Evolutionary conservation across 2,888 invertebrate species (phyloP).

Genomic region (Thysanoteuthis rhombus): DNA sequence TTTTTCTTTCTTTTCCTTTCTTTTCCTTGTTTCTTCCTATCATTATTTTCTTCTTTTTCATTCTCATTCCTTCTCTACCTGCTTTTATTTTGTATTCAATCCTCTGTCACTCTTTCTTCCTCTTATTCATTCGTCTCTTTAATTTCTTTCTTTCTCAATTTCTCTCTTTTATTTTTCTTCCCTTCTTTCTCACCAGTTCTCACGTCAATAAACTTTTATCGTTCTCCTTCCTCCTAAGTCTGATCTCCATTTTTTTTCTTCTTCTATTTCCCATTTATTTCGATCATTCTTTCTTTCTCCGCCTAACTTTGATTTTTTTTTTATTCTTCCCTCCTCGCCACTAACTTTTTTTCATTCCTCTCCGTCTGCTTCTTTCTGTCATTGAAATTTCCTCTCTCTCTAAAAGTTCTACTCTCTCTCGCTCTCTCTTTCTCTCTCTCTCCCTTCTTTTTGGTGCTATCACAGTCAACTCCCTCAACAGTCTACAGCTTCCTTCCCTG

Average conservation of each 20-base stretch:
- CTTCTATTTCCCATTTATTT: not conserved
- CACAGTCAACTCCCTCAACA: not conserved
- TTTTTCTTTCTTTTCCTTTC: not conserved
- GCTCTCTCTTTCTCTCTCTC: not conserved
- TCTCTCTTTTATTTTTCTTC: not conserved
- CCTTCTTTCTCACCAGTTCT: too few species aligned
- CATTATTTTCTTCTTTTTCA: not conserved
- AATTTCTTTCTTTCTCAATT: not conserved
- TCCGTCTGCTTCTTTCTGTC: not conserved
- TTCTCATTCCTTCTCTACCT: not conserved
- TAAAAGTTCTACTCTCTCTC: too few species aligned
- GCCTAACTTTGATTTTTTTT: too few species aligned
- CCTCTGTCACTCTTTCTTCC: not conserved
- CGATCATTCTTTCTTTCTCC: not conserved
- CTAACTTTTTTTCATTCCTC: not conserved
- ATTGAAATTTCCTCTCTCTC: too few species aligned
- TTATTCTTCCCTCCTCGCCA: not conserved
- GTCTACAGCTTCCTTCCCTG: not conserved
- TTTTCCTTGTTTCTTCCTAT: not conserved
- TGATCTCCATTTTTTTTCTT: not conserved
- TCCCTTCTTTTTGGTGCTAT: not conserved
- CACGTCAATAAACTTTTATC: too few species aligned
- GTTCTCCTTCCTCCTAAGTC: too few species aligned
- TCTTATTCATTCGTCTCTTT: not conserved
- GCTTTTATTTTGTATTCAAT: not conserved